These are phyloP conservation scores for Elachura formosa DNA, from an alignment of 2,113 vertebrate genomes.

Conservation along the genomic window DNA sequence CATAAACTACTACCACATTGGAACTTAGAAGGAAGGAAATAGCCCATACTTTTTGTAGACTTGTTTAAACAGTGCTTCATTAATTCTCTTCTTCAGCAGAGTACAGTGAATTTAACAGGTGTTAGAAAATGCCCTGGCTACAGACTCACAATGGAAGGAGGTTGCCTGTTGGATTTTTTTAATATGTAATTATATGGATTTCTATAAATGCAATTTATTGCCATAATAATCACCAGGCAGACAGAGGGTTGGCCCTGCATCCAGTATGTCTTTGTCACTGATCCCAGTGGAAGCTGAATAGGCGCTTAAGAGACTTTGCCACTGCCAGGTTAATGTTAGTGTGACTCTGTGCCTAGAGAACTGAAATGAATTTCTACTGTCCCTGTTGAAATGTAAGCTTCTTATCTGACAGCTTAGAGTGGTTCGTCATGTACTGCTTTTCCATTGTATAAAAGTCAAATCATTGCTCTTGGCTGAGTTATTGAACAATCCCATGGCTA, in stretches of 20 bases:
- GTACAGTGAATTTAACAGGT: not conserved
- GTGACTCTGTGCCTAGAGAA: not conserved
- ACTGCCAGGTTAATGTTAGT: not conserved
- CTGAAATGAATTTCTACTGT: not conserved
- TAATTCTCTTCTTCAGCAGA: not conserved
- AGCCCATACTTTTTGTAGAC: not conserved
- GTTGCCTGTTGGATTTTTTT: not conserved
- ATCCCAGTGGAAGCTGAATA: not conserved
- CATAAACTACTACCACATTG: not conserved
- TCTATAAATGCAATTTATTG: not conserved
- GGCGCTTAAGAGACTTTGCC: not conserved
- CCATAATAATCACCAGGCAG: not conserved
- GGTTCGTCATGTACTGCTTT: not conserved
- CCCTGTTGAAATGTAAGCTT: not conserved
- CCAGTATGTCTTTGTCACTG: not conserved
- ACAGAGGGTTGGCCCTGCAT: not conserved
- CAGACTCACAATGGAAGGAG: not conserved
- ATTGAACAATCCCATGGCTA: not conserved
- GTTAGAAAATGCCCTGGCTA: not conserved
- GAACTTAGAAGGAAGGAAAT: not conserved
- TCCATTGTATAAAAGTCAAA: not conserved
- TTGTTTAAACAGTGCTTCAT: not conserved
- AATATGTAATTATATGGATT: not conserved
- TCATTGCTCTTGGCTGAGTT: not conserved
- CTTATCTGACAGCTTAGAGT: not conserved